Conservation (phyloP, 2,888 invertebrate species). For the Brassicogethes aeneus region DNA sequence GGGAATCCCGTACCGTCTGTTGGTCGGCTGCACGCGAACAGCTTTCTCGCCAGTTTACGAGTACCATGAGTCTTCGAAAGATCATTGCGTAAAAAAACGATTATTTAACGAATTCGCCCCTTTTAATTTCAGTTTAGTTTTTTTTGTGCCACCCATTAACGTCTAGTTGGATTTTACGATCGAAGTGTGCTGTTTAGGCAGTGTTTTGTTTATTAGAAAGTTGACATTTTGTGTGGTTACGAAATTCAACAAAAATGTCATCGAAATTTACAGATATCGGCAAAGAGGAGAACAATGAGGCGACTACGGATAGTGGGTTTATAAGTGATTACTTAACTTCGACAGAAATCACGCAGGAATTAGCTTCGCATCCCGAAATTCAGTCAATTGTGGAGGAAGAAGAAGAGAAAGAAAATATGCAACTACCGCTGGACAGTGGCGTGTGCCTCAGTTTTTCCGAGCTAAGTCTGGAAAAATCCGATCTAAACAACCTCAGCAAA, state of each 20-base stretch:
- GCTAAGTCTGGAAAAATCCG: conserved; percentile 4
- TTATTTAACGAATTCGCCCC: neutral
- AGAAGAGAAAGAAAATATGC: neutral
- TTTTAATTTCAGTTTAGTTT: neutral
- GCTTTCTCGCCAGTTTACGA: too few relatives aligned
- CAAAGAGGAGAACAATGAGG: neutral
- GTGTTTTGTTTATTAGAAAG: too few relatives aligned
- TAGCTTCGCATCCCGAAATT: neutral
- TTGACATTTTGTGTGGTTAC: too few relatives aligned
- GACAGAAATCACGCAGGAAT: neutral
- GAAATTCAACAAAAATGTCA: neutral
- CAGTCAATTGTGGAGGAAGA: neutral
- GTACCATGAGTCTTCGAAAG: neutral
- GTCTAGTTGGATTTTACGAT: too few relatives aligned
- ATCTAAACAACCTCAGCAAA: conserved; percentile 3
- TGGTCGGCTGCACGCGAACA: neutral
- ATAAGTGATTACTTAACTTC: neutral
- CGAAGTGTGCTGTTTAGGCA: too few relatives aligned
- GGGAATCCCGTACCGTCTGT: neutral
- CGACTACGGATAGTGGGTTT: neutral
- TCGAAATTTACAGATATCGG: neutral
- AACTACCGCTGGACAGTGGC: conserved; percentile 57
- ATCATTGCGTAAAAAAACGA: neutral
- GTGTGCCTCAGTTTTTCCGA: conserved; percentile 29
- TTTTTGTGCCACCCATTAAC: neutral